Evolutionary conservation across 2,797 vertebrate species (phyloP).

Genomic region (Fistularia commersonii): DNA sequence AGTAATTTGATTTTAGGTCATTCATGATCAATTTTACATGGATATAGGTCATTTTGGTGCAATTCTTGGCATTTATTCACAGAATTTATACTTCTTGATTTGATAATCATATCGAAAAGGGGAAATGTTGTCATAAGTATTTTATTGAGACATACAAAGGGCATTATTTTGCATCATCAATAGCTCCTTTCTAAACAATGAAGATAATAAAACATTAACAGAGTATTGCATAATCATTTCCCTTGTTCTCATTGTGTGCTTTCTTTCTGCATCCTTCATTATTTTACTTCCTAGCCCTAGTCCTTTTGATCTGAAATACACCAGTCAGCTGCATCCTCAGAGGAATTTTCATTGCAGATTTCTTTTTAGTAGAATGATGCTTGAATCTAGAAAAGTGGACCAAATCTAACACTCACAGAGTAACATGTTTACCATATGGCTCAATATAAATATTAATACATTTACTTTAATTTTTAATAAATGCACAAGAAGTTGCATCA

Average conservation of each 20-base stretch:
- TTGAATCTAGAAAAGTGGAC: conserved; percentile 14
- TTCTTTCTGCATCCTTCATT: conserved; percentile 24
- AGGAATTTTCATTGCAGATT: conserved; percentile 25
- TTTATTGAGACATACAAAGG: conserved; percentile 12
- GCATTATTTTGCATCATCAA: conserved; percentile 10
- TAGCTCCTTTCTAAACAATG: conserved; percentile 18
- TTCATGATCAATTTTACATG: no score
- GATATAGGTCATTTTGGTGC: no score
- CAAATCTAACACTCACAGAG: conserved; percentile 40
- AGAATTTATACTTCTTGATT: conserved; percentile 9
- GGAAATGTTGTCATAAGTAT: neutral
- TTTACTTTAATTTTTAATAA: conserved; percentile 49
- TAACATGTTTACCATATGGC: conserved; percentile 52
- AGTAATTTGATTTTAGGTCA: no score
- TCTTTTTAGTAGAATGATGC: conserved; percentile 24
- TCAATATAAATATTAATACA: conserved; percentile 48
- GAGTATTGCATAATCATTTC: conserved; percentile 12
- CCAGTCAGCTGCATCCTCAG: conserved; percentile 25
- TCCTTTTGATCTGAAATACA: conserved; percentile 41
- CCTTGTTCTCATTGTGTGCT: conserved; percentile 5
- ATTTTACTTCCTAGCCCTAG: conserved; percentile 8
- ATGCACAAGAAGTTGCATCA: conserved; percentile 32
- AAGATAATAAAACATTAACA: conserved; percentile 17
- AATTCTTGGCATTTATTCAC: conserved; percentile 7
- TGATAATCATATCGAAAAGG: conserved; percentile 7